phyloP scores from a whole-genome alignment of 1,140 invertebrate genomes.

The Amphibalanus amphitrite region DNA sequence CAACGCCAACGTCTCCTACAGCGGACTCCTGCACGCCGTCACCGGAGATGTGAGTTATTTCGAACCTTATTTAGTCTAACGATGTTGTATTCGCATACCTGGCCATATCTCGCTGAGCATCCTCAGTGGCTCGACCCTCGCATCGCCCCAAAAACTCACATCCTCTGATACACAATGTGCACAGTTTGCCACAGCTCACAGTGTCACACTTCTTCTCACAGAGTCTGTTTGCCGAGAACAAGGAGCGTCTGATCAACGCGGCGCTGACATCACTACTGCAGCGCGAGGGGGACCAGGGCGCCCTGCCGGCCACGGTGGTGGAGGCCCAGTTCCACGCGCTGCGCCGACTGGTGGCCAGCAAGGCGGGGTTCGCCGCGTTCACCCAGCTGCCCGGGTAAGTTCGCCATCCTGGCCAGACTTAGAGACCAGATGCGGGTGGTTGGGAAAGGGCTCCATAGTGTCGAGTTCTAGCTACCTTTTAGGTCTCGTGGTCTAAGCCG shows the following conservation, averaged over 20 bases:
- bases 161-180: too few species aligned
- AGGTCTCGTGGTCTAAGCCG: too few species aligned
- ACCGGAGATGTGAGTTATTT: slow-evolving; percentile 91
- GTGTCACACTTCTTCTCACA: slow-evolving; percentile 32
- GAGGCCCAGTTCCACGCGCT: slow-evolving; percentile 90
- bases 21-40: slow-evolving; percentile 85
- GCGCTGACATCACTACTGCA: slow-evolving; percentile 39
- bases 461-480: too few species aligned
- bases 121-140: too few species aligned
- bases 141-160: too few species aligned
- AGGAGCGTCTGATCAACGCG: slow-evolving; percentile 81
- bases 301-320: slow-evolving; percentile 33
- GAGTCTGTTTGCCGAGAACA: slow-evolving; percentile 94
- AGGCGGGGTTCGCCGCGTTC: slow-evolving; percentile 93
- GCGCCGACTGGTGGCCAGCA: slow-evolving; percentile 80
- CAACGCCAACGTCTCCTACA: slow-evolving; percentile 95
- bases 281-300: background rate
- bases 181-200: too few species aligned
- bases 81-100: too few species aligned
- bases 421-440: slow-evolving; percentile 6
- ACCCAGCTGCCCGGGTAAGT: slow-evolving; percentile 65
- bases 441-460: too few species aligned
- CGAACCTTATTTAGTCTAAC: too few species aligned
- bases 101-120: too few species aligned
- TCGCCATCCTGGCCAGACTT: slow-evolving; percentile 3